Evolutionary conservation across 2,888 invertebrate species (phyloP), one percentile per base, ranked within the genome.

Genomic region (Tholera decimalis): DNA sequence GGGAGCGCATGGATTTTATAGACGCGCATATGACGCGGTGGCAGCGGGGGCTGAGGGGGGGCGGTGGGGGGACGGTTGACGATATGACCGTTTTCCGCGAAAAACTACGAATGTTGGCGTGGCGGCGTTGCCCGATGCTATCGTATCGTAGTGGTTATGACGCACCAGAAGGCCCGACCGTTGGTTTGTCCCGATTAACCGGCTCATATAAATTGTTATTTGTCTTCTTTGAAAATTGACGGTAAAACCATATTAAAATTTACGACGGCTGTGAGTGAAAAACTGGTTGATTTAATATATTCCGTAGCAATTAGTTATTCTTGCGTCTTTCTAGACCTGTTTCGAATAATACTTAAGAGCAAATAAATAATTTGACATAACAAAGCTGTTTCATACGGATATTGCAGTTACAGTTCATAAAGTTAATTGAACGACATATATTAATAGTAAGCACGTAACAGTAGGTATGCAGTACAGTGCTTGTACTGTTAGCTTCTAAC

Each of bases 21-120:
- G 91, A 89, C 73, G 89, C 89, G 90, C 79, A 74, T 86, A 83
- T 92, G 94, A 92, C 92, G 94, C 92, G 91, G 88, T 89, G 88
- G 83, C 82, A 80, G 83, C 73, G 87, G 84, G 87, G 85, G 82
- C 54, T 73, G 64, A 70, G 75, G 83, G 82, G 85, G 82, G 74
- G 62, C 41, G 76, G 68, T 13, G 84, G 80, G 79, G 72, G 77
- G 79, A 73, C 81, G 83, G 85, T 85, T 85, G 88, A 88, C 92
- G 91, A 88, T 91, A 89, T 90, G 91, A 91, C 89, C 89, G 92
- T 94, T 95, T 95, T 95, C 93, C 93, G 93, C 92, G 94, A 95
- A 95, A 93, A 93, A 90, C 91, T 92, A 91, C 91, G 88, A 89
- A 89, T 85, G 87, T 88, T 88, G 88, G 90, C 86, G 79, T 79